These are phyloP conservation scores for Drosophila histrio DNA, from an alignment of 2,888 invertebrate species.

Conservation along the genomic window DNA sequence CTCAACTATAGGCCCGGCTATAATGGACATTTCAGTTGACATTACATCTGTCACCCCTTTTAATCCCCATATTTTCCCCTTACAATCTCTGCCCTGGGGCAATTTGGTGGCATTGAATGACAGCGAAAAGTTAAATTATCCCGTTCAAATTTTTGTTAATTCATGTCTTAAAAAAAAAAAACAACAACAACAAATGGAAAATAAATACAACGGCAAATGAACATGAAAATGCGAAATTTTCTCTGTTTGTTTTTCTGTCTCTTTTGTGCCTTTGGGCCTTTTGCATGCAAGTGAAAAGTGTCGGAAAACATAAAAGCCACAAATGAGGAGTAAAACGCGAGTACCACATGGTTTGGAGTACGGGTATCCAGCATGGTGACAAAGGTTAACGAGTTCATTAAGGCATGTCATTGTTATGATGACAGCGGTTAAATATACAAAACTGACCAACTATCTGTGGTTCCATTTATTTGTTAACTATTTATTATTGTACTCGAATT, in stretches of 20 bases:
- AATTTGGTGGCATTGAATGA: conserved; percentile 27
- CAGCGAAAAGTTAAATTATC: conserved; percentile 54
- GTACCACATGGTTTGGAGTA: conserved; percentile 4
- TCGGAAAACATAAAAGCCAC: conserved; percentile 67
- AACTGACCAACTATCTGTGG: neutral
- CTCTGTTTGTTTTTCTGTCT: conserved; percentile 26
- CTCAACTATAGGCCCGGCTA: neutral
- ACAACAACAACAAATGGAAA: conserved; percentile 16
- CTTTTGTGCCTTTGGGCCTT: conserved; percentile 27
- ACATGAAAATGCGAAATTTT: conserved; percentile 70
- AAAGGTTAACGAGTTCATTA: conserved; percentile 38
- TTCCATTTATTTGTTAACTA: neutral
- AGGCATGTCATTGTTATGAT: conserved; percentile 22
- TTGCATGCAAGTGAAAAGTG: conserved; percentile 64
- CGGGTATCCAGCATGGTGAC: conserved; percentile 16
- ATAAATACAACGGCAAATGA: conserved; percentile 43
- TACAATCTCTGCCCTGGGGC: neutral
- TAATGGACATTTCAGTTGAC: conserved; percentile 3
- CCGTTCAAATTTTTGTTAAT: conserved; percentile 58
- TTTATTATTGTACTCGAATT: neutral
- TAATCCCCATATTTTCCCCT: neutral
- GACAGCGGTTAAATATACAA: conserved; percentile 8
- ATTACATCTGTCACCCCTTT: conserved; percentile 1
- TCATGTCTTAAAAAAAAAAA: conserved; percentile 35
- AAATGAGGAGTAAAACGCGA: conserved; percentile 58